A percentile compares a stretch with the other conserved stretches of the same genome.
Evolutionary conservation across 2,888 invertebrate species (phyloP).

Genomic region (Patella ulyssiponensis): DNA sequence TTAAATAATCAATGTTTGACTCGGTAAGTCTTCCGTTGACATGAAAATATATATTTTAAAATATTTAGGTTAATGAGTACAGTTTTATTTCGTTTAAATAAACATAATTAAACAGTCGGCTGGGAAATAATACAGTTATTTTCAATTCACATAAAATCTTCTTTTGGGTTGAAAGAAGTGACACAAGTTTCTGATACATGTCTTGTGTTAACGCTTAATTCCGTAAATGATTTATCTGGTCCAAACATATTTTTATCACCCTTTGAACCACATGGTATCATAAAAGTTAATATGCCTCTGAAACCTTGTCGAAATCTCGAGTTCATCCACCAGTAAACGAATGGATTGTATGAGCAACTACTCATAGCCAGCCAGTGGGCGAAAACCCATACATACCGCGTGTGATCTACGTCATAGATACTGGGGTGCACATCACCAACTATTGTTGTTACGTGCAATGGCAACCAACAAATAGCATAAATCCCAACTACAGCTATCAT

Average conservation of each 20-base stretch:
- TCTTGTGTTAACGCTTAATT: not conserved
- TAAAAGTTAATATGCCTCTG: not conserved
- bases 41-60: too few relatives aligned
- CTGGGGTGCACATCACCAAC: constrained; percentile 72
- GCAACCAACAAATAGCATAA: constrained; percentile 94
- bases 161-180: not conserved
- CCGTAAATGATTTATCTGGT: not conserved
- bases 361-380: constrained; percentile 92
- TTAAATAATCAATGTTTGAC: too few relatives aligned
- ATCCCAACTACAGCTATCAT: constrained; percentile 94
- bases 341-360: constrained; percentile 95
- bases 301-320: constrained; percentile 76
- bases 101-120: too few relatives aligned
- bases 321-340: constrained; percentile 97
- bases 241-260: constrained; percentile 10
- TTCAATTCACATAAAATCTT: not conserved
- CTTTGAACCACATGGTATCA: not conserved
- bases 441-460: constrained; percentile 92
- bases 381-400: constrained; percentile 49
- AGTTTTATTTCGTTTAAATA: too few relatives aligned
- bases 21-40: too few relatives aligned
- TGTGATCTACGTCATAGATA: constrained; percentile 42
- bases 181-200: not conserved
- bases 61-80: too few relatives aligned
- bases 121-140: too few relatives aligned